Conservation (phyloP, 1,140 invertebrate species). For the Drosophila yakuba region DNA sequence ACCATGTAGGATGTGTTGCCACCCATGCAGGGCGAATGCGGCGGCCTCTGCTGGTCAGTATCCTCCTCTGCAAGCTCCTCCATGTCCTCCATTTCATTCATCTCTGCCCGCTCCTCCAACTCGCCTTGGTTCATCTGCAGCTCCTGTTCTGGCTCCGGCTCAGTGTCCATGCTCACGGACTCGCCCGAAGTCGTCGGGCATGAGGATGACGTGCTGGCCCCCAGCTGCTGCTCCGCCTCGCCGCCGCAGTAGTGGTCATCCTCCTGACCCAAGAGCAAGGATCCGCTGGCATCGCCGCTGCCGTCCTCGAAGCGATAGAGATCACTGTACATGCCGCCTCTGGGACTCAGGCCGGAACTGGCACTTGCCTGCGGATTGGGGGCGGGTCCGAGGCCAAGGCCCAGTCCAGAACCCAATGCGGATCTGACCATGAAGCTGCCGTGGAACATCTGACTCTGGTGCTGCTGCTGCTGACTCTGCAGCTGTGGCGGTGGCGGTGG, state of each 20-base stretch:
- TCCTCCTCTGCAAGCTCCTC: not conserved
- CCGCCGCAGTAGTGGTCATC: conserved; percentile 9
- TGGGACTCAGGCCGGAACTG: conserved; percentile 1
- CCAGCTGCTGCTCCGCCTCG: not conserved
- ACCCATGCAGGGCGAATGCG: not conserved
- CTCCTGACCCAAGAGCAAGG: conserved; percentile 35
- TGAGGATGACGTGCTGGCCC: conserved; percentile 12
- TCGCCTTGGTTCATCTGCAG: not conserved
- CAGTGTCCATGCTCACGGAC: not conserved
- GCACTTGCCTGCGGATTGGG: not conserved
- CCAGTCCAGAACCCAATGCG: not conserved
- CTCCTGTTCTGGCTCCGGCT: not conserved
- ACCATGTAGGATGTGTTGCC: conserved; percentile 6
- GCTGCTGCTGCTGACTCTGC: conserved; percentile 32
- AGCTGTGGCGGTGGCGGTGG: conserved; percentile 21
- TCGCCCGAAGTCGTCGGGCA: not conserved
- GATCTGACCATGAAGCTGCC: conserved; percentile 31
- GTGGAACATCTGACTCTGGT: conserved; percentile 32
- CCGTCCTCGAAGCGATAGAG: conserved; percentile 59
- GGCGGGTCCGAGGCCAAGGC: not conserved
- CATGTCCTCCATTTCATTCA: not conserved
- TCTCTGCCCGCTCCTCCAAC: not conserved
- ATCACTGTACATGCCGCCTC: conserved; percentile 16
- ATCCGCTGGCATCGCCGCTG: conserved; percentile 55
- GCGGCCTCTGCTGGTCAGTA: not conserved